Percentiles rank a stretch among this genome's conserved stretches.
phyloP scores from a whole-genome alignment of 1,140 invertebrate genomes.

The Monochamus saltuarius region DNA sequence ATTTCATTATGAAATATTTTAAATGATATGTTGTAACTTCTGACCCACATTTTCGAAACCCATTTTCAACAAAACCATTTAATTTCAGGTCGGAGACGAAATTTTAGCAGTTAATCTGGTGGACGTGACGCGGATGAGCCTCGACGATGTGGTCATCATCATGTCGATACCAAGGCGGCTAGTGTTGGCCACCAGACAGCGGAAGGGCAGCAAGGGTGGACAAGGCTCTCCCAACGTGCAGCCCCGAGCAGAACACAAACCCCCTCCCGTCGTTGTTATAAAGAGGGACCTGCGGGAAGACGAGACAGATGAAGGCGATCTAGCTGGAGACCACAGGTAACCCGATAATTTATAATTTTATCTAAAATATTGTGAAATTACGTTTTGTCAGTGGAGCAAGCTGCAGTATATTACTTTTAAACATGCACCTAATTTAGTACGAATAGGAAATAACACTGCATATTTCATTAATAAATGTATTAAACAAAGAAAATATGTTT shows the following conservation, averaged over 20 bases:
- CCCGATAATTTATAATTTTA: not conserved
- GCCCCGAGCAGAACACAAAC: slow-evolving; percentile 76
- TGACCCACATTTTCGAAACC: not conserved
- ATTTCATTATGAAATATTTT: too few species aligned
- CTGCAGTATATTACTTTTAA: too few species aligned
- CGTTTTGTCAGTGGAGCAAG: too few species aligned
- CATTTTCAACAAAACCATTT: slow-evolving; percentile 5
- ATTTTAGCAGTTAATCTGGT: slow-evolving; percentile 97
- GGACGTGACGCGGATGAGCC: slow-evolving; percentile 94
- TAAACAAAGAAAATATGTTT: too few species aligned
- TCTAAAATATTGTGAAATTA: too few species aligned
- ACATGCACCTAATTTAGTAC: too few species aligned
- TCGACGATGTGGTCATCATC: slow-evolving; percentile 98
- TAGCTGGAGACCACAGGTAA: slow-evolving; percentile 57
- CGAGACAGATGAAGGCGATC: slow-evolving; percentile 64
- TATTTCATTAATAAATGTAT: too few species aligned
- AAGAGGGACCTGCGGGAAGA: slow-evolving; percentile 89
- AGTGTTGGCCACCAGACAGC: slow-evolving; percentile 86
- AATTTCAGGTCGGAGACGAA: slow-evolving; percentile 89
- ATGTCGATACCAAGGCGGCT: slow-evolving; percentile 97
- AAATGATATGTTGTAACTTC: too few species aligned
- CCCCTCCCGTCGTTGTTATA: slow-evolving; percentile 89
- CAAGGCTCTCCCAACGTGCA: slow-evolving; percentile 67
- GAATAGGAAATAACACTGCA: too few species aligned
- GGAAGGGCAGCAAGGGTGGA: slow-evolving; percentile 65